Evolutionary conservation across 2,888 invertebrate genomes (phyloP).

Genomic region (Drosophila kuntzei): DNA sequence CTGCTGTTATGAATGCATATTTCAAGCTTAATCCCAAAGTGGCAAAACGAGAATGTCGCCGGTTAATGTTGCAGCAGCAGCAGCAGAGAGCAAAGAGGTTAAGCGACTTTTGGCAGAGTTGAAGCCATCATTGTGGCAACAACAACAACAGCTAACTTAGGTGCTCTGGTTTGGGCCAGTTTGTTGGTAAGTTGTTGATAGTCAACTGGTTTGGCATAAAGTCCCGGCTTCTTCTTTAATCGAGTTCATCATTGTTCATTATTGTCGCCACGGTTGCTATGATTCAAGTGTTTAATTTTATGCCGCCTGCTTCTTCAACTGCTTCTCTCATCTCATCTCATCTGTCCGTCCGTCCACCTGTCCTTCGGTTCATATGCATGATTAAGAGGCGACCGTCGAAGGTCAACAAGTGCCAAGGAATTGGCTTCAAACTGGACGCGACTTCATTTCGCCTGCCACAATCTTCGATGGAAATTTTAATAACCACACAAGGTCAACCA

Average conservation of each 20-base stretch:
- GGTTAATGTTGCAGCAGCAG: slow-evolving; percentile 63
- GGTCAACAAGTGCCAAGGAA: slow-evolving; percentile 79
- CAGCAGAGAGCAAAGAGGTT: slow-evolving; percentile 47
- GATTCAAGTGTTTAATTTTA: slow-evolving; percentile 78
- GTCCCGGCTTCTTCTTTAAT: slow-evolving; percentile 68
- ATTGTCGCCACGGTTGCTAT: slow-evolving; percentile 74
- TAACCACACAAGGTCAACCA: slow-evolving; percentile 79
- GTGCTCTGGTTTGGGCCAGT: slow-evolving; percentile 19
- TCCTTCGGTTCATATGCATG: slow-evolving; percentile 59
- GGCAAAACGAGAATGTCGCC: slow-evolving; percentile 76
- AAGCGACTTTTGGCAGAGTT: slow-evolving; percentile 69
- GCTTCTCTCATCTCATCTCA: slow-evolving; percentile 27
- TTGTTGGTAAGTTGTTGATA: slow-evolving; percentile 2
- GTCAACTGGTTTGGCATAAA: slow-evolving; percentile 49
- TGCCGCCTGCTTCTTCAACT: slow-evolving; percentile 69
- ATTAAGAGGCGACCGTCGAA: slow-evolving; percentile 69
- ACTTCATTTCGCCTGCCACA: slow-evolving; percentile 31
- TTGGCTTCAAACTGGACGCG: slow-evolving; percentile 70
- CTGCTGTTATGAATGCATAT: slow-evolving; percentile 76
- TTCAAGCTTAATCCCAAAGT: slow-evolving; percentile 79
- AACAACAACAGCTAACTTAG: slow-evolving; percentile 9
- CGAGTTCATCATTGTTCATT: slow-evolving; percentile 80
- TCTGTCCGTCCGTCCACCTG: slow-evolving; percentile 21
- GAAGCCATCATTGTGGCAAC: slow-evolving; percentile 31
- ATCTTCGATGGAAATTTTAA: slow-evolving; percentile 80